A percentile compares a stretch with the other conserved stretches of the same genome.
Evolutionary conservation across 2,888 invertebrate genomes (phyloP).

Genomic region (Eristalinus aeneus): DNA sequence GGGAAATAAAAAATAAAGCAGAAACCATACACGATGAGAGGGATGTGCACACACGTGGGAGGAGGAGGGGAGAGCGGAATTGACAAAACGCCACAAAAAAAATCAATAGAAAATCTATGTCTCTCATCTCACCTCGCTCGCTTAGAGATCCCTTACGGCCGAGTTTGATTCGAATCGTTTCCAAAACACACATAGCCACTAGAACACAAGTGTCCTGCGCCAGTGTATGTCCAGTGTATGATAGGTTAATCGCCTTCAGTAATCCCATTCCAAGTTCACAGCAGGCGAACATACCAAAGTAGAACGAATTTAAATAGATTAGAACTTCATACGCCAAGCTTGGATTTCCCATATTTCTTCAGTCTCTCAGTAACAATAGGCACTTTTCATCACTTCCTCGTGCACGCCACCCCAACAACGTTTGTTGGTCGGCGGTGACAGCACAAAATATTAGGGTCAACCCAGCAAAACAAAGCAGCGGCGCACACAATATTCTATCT

Average conservation of each 20-base stretch:
- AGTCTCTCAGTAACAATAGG: conserved; percentile 9
- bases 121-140: conserved; percentile 76
- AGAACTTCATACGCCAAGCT: conserved; percentile 92
- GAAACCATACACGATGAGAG: background rate
- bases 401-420: conserved; percentile 26
- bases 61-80: too few relatives aligned
- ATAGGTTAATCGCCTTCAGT: conserved; percentile 90
- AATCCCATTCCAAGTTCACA: conserved; percentile 91
- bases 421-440: background rate
- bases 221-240: conserved; percentile 88
- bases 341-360: conserved; percentile 84
- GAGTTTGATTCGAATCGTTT: conserved; percentile 90
- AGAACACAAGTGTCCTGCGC: conserved; percentile 90
- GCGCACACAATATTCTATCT: conserved; percentile 8
- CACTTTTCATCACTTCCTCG: conserved; percentile 26
- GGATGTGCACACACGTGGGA: background rate
- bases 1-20: background rate
- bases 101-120: background rate
- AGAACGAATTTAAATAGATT: conserved; percentile 91
- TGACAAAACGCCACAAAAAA: background rate
- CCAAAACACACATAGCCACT: conserved; percentile 88
- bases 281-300: conserved; percentile 91
- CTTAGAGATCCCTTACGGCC: conserved; percentile 87
- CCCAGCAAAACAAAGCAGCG: background rate
- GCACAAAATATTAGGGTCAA: conserved; percentile 15